Evolutionary conservation across 2,113 vertebrate genomes (phyloP), one percentile per base, ranked within the genome.

Genomic region (Onychorhynchus coronatus): DNA sequence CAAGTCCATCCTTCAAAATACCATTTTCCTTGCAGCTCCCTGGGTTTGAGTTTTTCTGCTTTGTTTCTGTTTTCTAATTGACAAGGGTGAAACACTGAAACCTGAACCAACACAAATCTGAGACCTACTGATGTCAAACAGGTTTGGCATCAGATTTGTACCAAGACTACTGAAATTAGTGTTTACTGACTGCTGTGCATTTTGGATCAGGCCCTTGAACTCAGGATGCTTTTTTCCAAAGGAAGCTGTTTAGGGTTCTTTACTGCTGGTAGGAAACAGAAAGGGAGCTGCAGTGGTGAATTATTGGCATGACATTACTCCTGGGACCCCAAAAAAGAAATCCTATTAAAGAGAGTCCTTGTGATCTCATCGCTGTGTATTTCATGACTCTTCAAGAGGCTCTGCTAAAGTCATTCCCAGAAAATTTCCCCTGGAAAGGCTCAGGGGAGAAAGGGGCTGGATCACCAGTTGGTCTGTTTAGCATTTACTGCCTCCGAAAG

Each of bases 331-430:
- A 88, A 90, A 93, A 85, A 85, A 96, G 95, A 92, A 96, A 95
- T 93, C 83, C 91, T 95, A 85, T 89, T 95, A 94, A 96, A 96
- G 44, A 80, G 88, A 95, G 91, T 88, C 81, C 88, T 94, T 95
- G 89, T 95, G 96, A 95, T 93, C 90, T 91, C 91, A 96, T 93
- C 14, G n/a, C 91, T 74, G 39, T 44, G 67, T 71, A 91, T 96
- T 97, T 97, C 96, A 95, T 14, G 68, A 91, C 76, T 90, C 72
- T 94, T 93, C 66, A 89, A 85, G 73, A 52, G 70, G 80, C 68
- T 95, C 96, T 95, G 78, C 65, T 96, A 94, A 94, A 97, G 95
- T 91, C 76, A 91, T 93, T 97, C 91, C 78, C 75, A 70, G 95
- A 91, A 95, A 89, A 96, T 72, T 95, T 91, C 72, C 86, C 94